Evolutionary conservation across 2,888 invertebrate genomes (phyloP).

Genomic region (Drepanosiphum platanoidis): DNA sequence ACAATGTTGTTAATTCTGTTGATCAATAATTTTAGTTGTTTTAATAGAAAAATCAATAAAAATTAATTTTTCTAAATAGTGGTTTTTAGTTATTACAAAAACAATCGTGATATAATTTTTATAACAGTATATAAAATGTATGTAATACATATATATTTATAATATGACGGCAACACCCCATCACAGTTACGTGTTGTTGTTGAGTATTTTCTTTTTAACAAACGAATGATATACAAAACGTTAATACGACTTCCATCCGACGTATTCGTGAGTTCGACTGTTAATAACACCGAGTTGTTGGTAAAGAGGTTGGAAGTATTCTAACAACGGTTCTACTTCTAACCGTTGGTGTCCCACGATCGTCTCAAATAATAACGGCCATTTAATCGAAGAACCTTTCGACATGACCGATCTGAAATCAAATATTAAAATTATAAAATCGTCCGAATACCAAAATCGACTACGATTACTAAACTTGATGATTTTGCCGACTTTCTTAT

Average conservation of each 20-base stretch:
- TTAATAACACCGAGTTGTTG: neutral
- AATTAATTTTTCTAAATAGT: no score
- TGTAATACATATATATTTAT: no score
- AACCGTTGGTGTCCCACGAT: constrained; percentile 42
- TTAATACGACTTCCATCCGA: constrained; percentile 24
- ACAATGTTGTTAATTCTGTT: no score
- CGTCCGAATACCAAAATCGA: neutral
- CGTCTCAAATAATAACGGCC: constrained; percentile 15
- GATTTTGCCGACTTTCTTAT: constrained; percentile 42
- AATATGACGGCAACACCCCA: no score
- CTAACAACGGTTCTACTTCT: constrained; percentile 32
- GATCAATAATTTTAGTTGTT: no score
- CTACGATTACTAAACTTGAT: constrained; percentile 3
- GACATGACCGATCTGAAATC: constrained; percentile 32
- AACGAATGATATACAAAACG: no score
- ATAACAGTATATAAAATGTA: no score
- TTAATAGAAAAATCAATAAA: no score
- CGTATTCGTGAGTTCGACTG: constrained; percentile 10
- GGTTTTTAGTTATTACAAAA: no score
- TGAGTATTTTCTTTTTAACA: no score
- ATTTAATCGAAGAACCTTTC: constrained; percentile 23
- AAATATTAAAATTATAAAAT: neutral
- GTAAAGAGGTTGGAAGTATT: constrained; percentile 41
- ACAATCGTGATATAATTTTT: no score
- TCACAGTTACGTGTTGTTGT: no score